Evolutionary conservation across 2,888 invertebrate species (phyloP).

Genomic region (Scaptomyza reducta): DNA sequence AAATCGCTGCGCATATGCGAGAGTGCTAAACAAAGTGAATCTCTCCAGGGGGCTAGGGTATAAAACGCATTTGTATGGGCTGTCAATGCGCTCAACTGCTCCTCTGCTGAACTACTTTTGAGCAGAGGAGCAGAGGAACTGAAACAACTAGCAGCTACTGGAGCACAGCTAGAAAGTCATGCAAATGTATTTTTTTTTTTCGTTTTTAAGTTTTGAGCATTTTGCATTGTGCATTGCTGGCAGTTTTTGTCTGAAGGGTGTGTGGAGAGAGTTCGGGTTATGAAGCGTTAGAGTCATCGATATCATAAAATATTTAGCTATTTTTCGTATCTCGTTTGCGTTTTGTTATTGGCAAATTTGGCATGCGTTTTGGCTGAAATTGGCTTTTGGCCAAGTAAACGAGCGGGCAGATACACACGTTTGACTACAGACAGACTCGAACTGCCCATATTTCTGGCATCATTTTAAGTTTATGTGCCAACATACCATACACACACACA

Average conservation of each 20-base stretch:
- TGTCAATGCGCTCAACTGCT: constrained; percentile 67
- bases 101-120: constrained; percentile 70
- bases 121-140: constrained; percentile 14
- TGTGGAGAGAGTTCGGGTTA: not conserved
- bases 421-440: constrained; percentile 37
- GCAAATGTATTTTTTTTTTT: constrained; percentile 50
- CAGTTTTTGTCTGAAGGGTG: constrained; percentile 21
- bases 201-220: constrained; percentile 21
- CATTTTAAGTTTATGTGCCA: constrained; percentile 56
- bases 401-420: constrained; percentile 44
- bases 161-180: constrained; percentile 34
- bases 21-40: constrained; percentile 50
- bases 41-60: constrained; percentile 60
- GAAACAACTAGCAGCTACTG: constrained; percentile 5
- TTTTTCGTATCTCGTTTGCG: constrained; percentile 76
- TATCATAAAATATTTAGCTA: constrained; percentile 77
- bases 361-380: constrained; percentile 75
- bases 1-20: constrained; percentile 28
- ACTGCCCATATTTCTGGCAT: constrained; percentile 63
- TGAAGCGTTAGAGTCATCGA: constrained; percentile 59
- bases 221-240: constrained; percentile 42
- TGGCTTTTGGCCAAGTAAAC: constrained; percentile 76
- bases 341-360: constrained; percentile 77
- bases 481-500: constrained; percentile 19
- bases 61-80: constrained; percentile 64